Evolutionary conservation across 2,797 vertebrate genomes (phyloP).

Genomic region (Chloroceryle inda): DNA sequence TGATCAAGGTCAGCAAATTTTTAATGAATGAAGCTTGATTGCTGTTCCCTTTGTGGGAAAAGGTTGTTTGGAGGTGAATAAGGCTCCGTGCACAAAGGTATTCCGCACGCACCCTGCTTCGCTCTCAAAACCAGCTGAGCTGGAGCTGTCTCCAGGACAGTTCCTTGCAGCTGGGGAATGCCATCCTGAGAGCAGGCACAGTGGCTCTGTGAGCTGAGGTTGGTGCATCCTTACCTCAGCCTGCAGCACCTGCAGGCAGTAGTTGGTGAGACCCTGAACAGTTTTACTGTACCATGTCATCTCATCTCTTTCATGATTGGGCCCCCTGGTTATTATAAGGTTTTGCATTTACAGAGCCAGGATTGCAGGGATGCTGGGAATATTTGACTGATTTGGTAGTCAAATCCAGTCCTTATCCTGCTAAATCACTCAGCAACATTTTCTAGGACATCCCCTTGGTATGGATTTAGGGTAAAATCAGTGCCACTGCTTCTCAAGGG

Average conservation of each 20-base stretch:
- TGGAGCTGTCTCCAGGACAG: neutral
- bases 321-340: neutral
- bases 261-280: neutral
- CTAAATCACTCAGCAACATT: neutral
- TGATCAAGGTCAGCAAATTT: conserved; percentile 19
- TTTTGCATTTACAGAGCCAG: neutral
- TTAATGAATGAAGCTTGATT: conserved; percentile 11
- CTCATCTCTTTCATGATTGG: neutral
- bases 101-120: neutral
- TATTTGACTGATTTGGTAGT: neutral
- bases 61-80: conserved; percentile 34
- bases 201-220: neutral
- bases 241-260: neutral
- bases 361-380: neutral
- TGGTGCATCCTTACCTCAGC: neutral
- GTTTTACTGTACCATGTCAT: neutral
- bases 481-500: neutral
- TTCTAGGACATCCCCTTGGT: neutral
- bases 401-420: neutral
- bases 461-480: neutral
- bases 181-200: neutral
- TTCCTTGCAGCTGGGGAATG: neutral
- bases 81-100: neutral
- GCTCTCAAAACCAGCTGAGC: neutral
- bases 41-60: neutral